Conservation (phyloP, 2,797 vertebrate genomes). For the Alectoris magna region DNA sequence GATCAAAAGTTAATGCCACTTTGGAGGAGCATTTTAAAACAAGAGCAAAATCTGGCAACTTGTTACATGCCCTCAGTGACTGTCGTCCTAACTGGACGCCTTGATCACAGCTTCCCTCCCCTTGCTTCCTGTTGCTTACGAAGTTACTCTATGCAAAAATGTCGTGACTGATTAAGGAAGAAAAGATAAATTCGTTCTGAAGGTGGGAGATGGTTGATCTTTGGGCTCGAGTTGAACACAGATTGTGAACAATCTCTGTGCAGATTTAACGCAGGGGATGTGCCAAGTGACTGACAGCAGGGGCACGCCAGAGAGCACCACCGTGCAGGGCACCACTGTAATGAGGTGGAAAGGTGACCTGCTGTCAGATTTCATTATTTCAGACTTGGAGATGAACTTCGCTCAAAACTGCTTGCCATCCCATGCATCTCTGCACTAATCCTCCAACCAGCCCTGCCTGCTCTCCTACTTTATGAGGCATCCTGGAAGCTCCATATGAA, state of each 20-base stretch:
- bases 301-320: neutral
- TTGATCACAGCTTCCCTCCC: slow-evolving; percentile 42
- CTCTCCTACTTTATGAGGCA: neutral
- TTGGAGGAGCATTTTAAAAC: slow-evolving; percentile 34
- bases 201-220: neutral
- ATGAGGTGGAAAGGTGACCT: neutral
- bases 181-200: slow-evolving; percentile 3
- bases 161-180: neutral
- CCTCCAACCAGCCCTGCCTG: neutral
- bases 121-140: slow-evolving; percentile 12
- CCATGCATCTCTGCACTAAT: fast-evolving
- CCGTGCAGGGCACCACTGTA: neutral
- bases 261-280: neutral
- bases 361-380: neutral
- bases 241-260: neutral
- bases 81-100: neutral
- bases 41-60: neutral
- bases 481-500: neutral
- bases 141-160: neutral
- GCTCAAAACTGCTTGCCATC: neutral
- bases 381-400: neutral
- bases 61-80: slow-evolving; percentile 3
- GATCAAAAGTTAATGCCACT: neutral
- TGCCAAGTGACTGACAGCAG: neutral
- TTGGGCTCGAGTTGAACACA: neutral